These are phyloP conservation scores for Drosophila pseudotalamancana DNA, from an alignment of 2,888 invertebrate genomes.

Conservation along the genomic window DNA sequence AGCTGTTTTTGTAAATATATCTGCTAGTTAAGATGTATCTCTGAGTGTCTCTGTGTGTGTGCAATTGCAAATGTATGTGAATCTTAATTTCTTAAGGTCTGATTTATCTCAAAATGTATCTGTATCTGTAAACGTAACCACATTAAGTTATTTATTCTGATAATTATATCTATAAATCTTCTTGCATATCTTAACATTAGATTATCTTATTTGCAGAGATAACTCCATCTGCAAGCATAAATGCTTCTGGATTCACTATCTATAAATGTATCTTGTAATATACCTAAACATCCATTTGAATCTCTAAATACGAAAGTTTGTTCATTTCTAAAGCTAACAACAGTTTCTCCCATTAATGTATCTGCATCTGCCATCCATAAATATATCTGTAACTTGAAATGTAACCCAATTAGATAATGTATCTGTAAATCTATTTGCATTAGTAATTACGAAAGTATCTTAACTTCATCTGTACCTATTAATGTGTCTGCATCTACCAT, in stretches of 20 bases:
- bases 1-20: not conserved
- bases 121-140: not conserved
- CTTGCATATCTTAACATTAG: no score
- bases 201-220: no score
- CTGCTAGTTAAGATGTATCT: no score
- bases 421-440: not conserved
- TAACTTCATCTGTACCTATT: not conserved
- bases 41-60: not conserved
- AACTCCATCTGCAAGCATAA: no score
- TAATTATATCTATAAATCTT: not conserved
- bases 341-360: not conserved
- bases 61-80: not conserved
- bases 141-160: not conserved
- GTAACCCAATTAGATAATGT: not conserved
- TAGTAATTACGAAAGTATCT: not conserved
- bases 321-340: conserved; percentile 2
- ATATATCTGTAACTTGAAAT: conserved; percentile 8
- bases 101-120: not conserved
- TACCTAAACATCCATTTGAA: not conserved
- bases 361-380: not conserved
- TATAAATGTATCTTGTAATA: no score
- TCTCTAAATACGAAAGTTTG: not conserved
- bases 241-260: no score
- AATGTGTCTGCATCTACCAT: not conserved
- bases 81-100: no score